Evolutionary conservation across 2,888 invertebrate genomes (phyloP), one percentile per base, ranked within the genome.

Genomic region (Zaprionus lineosus): DNA sequence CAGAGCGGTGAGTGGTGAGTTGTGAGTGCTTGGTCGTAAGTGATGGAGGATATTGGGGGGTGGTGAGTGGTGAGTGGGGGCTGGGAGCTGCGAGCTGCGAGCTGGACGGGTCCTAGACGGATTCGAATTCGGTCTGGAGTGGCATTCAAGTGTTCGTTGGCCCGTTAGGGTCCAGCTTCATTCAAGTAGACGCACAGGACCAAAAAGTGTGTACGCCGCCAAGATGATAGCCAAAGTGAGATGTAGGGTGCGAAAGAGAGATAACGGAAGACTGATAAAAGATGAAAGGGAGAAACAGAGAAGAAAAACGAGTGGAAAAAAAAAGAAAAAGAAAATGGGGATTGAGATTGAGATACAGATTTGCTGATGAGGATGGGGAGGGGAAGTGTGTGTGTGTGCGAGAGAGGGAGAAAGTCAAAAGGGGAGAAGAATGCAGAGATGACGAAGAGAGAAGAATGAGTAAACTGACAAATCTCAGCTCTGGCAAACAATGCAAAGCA

Each of bases 101-200:
- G n/a, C n/a, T n/a, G n/a, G n/a, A n/a, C n/a, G n/a, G n/a, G n/a
- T n/a, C n/a, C n/a, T n/a, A n/a, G n/a, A 7, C 6, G 26, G 9
- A 8, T 21, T 43, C 41, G 34, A 67, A 61, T 72, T 61, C 52
- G 11, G 28, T 31, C 34, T 57, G 53, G 70, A 77, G 65, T 77
- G 65, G 51, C 48, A 71, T 37, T 60, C 62, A 58, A 66, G 71
- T 53, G 52, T 43, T 36, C 66, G 57, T 47, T 56, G 53, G 72
- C 47, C 51, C 74, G 59, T 62, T 74, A 48, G 63, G 61, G 18
- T 55, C 43, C 48, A 41, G 31, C 31, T 57, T 31, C 65, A 58
- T 41, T 77, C 51, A 56, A 65, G 55, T 65, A 59, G 19, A 58
- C 56, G 29, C 44, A 57, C 34, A 41, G 46, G n/a, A 16, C 15